phyloP scores from a whole-genome alignment of 2,888 invertebrate genomes.

The Drosophila eohydei region DNA sequence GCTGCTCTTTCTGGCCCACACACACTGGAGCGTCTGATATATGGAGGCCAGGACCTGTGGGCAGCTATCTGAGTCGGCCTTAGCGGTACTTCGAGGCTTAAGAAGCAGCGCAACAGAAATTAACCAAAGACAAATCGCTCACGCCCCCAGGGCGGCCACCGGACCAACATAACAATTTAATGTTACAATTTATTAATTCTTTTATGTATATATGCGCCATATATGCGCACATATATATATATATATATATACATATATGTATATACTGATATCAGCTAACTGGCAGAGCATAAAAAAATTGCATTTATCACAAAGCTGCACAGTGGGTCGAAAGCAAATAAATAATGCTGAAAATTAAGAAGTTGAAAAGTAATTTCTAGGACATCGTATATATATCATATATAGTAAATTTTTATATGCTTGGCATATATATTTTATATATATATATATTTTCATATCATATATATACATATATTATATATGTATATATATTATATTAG shows the following conservation, averaged over 20 bases:
- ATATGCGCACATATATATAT: not conserved
- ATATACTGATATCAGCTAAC: slow-evolving; percentile 7
- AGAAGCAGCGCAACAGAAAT: slow-evolving; percentile 58
- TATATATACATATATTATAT: too few relatives aligned
- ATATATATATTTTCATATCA: too few relatives aligned
- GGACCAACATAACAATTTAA: slow-evolving; percentile 70
- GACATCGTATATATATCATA: too few relatives aligned
- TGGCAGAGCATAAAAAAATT: slow-evolving; percentile 7
- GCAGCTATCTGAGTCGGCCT: slow-evolving; percentile 49
- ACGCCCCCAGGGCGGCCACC: slow-evolving; percentile 54
- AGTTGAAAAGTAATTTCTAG: not conserved
- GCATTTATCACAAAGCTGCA: slow-evolving; percentile 10
- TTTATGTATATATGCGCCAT: not conserved
- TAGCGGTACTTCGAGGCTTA: slow-evolving; percentile 69
- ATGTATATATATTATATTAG: too few relatives aligned
- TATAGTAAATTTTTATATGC: too few relatives aligned
- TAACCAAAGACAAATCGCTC: slow-evolving; percentile 77
- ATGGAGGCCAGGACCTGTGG: slow-evolving; percentile 32
- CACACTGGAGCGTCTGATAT: slow-evolving; percentile 42
- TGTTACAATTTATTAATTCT: slow-evolving; percentile 47
- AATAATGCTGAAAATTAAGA: not conserved
- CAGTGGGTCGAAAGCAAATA: slow-evolving; percentile 1
- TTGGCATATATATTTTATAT: too few relatives aligned
- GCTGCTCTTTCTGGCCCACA: slow-evolving; percentile 23
- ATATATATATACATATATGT: not conserved